Conservation (phyloP, 2,113 vertebrate genomes). For the Alaudala cheleensis region DNA sequence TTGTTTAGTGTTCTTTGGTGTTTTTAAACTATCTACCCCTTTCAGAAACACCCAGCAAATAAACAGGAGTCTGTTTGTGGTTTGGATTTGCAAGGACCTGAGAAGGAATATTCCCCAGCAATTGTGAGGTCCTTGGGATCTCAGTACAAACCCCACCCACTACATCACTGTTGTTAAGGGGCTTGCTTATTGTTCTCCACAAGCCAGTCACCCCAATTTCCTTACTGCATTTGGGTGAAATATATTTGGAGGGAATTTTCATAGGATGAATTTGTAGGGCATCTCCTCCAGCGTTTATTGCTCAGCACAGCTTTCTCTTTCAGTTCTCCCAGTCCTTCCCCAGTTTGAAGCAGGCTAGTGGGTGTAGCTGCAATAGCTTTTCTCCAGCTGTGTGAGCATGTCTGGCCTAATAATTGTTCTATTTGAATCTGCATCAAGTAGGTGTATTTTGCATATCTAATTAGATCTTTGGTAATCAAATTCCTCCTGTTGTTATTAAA, state of each 20-base stretch:
- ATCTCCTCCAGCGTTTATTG: background rate
- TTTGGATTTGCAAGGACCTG: background rate
- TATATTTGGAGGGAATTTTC: background rate
- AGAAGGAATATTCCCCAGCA: background rate
- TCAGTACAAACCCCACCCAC: background rate
- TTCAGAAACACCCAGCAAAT: background rate
- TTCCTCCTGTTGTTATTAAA: background rate
- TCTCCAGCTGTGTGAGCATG: background rate
- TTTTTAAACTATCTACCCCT: background rate
- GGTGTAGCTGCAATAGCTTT: background rate
- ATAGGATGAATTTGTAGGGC: background rate
- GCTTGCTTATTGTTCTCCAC: background rate
- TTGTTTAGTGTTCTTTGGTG: background rate
- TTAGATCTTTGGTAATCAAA: background rate
- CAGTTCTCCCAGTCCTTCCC: background rate
- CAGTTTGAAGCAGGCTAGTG: background rate
- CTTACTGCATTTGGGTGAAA: background rate
- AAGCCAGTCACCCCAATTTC: background rate
- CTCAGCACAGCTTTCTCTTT: background rate
- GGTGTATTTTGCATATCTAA: background rate
- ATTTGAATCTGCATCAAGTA: background rate
- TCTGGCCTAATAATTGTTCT: slow-evolving; percentile 1
- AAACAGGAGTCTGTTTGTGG: background rate
- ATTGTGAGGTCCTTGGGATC: background rate
- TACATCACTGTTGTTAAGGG: background rate